Base-by-base conservation (phyloP, 2,113 vertebrate genomes). In the Nasalis larvatus region DNA sequence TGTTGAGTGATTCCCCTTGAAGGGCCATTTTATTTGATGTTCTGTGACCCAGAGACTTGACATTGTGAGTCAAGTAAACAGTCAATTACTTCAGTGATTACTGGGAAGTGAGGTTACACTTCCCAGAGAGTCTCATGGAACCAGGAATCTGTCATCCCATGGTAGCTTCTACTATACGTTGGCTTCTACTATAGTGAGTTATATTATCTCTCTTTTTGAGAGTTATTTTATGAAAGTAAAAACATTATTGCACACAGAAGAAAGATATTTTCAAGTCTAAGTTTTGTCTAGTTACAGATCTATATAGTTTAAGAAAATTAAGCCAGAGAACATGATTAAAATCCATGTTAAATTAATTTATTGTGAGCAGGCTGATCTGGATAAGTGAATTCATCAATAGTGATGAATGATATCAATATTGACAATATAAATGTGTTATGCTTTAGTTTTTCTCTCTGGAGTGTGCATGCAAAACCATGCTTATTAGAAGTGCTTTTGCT, bases 1-100 rank as follows among this genome's bases (percentile, higher is more conserved):
- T 94, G 40, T 54, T 87, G 73, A 97, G 25, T 92, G 88, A 97
- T 66, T 97, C 92, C 95, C 76, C 80, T 96, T 84, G 92, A 97
- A 96, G 86, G 91, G 13, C 68, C 90, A 92, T 96, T 97, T 96
- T 89, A 92, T 81, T 85, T 94, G 89, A 88, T 93, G 47, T 37
- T 96, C 47, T 21, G 9, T 7, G n/a, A 86, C 81, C 45, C 37
- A 91, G 92, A 96, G 18, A 12, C 21, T 83, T 95, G 77, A 90
- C 76, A 89, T 17, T n/a, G n/a, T n/a, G n/a, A n/a, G n/a, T n/a
- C n/a, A n/a, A n/a, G n/a, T n/a, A n/a, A n/a, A n/a, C n/a, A n/a
- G n/a, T n/a, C n/a, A n/a, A n/a, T n/a, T n/a, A n/a, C n/a, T n/a
- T n/a, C n/a, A n/a, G n/a, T n/a, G n/a, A n/a, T n/a, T n/a, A n/a